These are phyloP conservation scores for Nymphalis polychloros DNA, from an alignment of 2,888 invertebrate species.

Conservation along the genomic window DNA sequence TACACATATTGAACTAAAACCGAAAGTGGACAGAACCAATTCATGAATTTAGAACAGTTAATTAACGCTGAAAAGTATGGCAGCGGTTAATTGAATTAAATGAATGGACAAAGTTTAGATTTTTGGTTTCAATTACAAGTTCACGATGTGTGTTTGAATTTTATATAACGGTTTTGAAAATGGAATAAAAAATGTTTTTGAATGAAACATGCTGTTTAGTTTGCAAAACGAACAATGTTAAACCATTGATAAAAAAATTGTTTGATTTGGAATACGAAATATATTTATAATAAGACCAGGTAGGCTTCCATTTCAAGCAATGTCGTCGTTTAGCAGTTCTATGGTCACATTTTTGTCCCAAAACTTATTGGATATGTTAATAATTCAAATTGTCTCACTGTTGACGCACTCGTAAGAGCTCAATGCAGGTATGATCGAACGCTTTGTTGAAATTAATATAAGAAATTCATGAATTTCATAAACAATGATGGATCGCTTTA, in stretches of 20 bases:
- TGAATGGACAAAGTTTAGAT: constrained; percentile 23
- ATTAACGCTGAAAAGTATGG: constrained; percentile 40
- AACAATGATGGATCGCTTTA: constrained; percentile 54
- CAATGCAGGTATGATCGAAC: constrained; percentile 50
- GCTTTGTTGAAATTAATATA: constrained; percentile 46
- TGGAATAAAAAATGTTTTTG: neutral
- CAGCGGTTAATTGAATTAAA: constrained; percentile 27
- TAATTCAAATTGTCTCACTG: neutral
- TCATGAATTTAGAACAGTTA: constrained; percentile 49
- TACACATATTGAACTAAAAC: constrained; percentile 50
- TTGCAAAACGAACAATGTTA: too few relatives aligned
- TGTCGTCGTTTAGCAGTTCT: too few relatives aligned
- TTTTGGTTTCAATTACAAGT: constrained; percentile 28
- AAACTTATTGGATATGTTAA: too few relatives aligned
- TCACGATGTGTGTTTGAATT: constrained; percentile 26
- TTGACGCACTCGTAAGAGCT: constrained; percentile 14
- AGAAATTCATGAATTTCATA: constrained; percentile 45
- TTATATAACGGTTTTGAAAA: constrained; percentile 34
- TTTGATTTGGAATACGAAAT: too few relatives aligned
- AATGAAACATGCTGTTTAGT: too few relatives aligned
- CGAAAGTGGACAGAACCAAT: constrained; percentile 42
- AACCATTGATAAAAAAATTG: neutral
- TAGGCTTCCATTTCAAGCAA: too few relatives aligned
- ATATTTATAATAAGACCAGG: too few relatives aligned
- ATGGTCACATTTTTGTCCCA: too few relatives aligned